Conservation (phyloP, 30 jellyfish, hydroid and myxozoan genomes). For the Euphysa ruthae region DNA sequence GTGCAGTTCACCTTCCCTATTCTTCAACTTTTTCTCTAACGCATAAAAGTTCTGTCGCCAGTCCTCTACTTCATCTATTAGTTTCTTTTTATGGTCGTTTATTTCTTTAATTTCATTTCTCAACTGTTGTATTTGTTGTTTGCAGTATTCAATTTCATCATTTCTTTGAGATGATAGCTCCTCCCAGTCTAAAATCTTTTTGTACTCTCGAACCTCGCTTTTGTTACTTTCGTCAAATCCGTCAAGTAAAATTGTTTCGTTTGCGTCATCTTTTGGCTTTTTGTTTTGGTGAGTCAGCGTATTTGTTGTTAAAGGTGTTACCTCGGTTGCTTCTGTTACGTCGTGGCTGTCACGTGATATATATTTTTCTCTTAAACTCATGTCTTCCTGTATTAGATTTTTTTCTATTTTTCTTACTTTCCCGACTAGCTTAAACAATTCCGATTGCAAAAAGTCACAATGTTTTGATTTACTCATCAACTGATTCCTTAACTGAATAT, state of each 20-base stretch:
- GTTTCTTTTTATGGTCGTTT: constrained; percentile 15
- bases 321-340: constrained; percentile 16
- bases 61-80: constrained; percentile 26
- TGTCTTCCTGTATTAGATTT: background rate
- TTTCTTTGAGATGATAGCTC: constrained; percentile 12
- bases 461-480: constrained; percentile 19
- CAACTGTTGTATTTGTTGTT: constrained; percentile 20
- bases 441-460: constrained; percentile 19
- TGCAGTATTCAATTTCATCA: constrained; percentile 14
- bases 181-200: background rate
- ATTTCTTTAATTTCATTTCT: constrained; percentile 17
- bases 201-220: background rate
- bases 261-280: constrained; percentile 5
- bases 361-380: constrained; percentile 1
- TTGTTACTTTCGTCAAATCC: constrained; percentile 19
- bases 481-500: constrained; percentile 4
- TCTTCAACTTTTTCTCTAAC: constrained; percentile 23
- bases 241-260: constrained; percentile 8
- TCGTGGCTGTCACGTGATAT: background rate
- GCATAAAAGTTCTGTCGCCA: constrained; percentile 26
- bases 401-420: background rate
- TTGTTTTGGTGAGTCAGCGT: background rate
- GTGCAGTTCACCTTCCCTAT: constrained; percentile 34
- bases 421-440: background rate
- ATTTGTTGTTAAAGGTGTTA: constrained; percentile 20